Percentiles rank a stretch among this genome's conserved stretches.
Conservation (phyloP, 2,113 vertebrate species). For the Gorsachius goisagi region DNA sequence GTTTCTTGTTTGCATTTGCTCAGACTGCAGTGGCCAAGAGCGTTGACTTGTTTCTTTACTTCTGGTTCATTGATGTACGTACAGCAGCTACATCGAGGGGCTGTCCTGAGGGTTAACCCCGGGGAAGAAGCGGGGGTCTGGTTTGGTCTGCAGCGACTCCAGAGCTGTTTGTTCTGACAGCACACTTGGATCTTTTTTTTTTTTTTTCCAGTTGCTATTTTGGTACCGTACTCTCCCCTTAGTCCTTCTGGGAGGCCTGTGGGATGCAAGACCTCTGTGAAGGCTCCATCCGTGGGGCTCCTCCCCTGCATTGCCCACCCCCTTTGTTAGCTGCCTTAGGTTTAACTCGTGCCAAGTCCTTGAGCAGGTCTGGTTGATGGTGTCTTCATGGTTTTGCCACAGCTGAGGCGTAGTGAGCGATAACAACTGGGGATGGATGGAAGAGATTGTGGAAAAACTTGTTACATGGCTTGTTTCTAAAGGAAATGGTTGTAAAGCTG, state of each 20-base stretch:
- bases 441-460: neutral
- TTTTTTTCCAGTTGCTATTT: neutral
- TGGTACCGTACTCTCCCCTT: neutral
- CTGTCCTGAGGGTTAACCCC: neutral
- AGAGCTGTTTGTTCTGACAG: neutral
- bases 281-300: neutral
- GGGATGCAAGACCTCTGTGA: neutral
- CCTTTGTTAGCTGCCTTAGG: neutral
- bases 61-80: neutral
- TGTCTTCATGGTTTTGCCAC: neutral
- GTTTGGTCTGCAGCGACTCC: neutral
- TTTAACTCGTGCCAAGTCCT: neutral
- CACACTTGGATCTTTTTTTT: too few relatives aligned
- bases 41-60: rapidly evolving
- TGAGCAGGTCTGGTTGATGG: neutral
- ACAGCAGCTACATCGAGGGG: neutral
- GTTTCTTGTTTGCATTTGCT: neutral
- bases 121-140: neutral
- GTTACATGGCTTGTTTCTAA: rapidly evolving
- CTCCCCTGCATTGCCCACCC: neutral
- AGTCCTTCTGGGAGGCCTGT: neutral
- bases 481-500: neutral
- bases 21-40: too few relatives aligned
- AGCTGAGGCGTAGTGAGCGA: neutral
- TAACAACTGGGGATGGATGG: neutral